Base-by-base conservation (phyloP, 2,797 vertebrate genomes). In the Poecilia picta region DNA sequence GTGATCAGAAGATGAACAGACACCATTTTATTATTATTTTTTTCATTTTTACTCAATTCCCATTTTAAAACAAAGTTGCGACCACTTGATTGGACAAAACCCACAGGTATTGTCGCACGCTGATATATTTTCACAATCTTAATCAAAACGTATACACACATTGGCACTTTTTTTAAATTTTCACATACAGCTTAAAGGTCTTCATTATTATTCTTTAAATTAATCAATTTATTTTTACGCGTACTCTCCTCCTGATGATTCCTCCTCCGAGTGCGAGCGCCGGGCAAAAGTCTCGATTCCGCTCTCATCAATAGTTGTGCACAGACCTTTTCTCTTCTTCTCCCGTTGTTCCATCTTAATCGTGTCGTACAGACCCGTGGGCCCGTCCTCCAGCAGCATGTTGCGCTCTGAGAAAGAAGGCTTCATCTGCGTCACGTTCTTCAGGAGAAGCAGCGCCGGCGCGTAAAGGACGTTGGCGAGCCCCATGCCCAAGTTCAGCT, bases 401-500 rank as follows among this genome's bases (percentile, higher is more conserved):
- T 99, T 97, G 79, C 97, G 95, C 94, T 99, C 98, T 0, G 98
- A 99, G 84, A 94, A 96, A 1, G 98, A 99, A 64, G 98, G 97
- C 78, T 97, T 98, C 95, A 99, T 96, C 75, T 97, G 94, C 71
- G 97, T 92, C 89, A 99, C 97, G 0, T 98, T 98, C 90, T 94
- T 97, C 85, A 99, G 96, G 13, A 97, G 86, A 15, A 99, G 96
- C 5, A 99, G 96, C 75, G 97, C 96, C 0, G 98, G 98, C 28
- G 98, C 98, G 16, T 99, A 99, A 79, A 99, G 97, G 51, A 99
- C 93, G 0, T 99, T 99, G 89, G 95, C 97, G 0, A 99, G 96
- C 62, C 98, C 98, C 98, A 99, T 99, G 84, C 98, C 98, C 49
- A 99, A 88, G 86, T 98, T 99, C 68, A 99, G 97, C 87, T 98